Evolutionary conservation across 2,888 invertebrate genomes (phyloP).

Genomic region (Augochlorella aurata): DNA sequence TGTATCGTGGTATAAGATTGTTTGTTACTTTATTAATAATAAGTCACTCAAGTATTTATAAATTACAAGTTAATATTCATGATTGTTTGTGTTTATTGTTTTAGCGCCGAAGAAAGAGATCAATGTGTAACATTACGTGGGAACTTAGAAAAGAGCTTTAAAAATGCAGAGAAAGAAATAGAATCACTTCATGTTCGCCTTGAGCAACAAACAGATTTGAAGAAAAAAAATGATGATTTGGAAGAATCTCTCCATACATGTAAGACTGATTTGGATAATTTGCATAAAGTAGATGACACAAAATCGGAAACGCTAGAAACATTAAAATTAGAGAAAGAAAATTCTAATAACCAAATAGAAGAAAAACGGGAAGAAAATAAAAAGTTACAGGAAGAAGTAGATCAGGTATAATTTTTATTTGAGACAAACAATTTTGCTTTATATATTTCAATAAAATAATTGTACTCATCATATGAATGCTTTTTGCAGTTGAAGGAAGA

Average conservation of each 20-base stretch:
- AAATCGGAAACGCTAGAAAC: slow-evolving; percentile 74
- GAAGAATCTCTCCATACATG: slow-evolving; percentile 75
- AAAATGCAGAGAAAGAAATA: slow-evolving; percentile 71
- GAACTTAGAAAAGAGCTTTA: slow-evolving; percentile 71
- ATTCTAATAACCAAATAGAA: slow-evolving; percentile 68
- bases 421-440: neutral
- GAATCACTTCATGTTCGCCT: slow-evolving; percentile 73
- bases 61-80: neutral
- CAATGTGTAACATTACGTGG: slow-evolving; percentile 75
- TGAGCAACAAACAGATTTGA: slow-evolving; percentile 71
- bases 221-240: slow-evolving; percentile 70
- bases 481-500: slow-evolving; percentile 72
- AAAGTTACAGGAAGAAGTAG: slow-evolving; percentile 73
- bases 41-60: neutral
- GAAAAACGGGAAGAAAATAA: slow-evolving; percentile 70
- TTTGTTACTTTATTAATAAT: neutral
- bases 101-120: slow-evolving; percentile 78
- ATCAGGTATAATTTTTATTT: slow-evolving; percentile 64
- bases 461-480: neutral
- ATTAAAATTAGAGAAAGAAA: slow-evolving; percentile 74
- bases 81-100: slow-evolving; percentile 28
- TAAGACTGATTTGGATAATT: slow-evolving; percentile 76
- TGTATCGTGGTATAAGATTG: neutral
- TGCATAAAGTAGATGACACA: slow-evolving; percentile 72
- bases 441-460: neutral